These are phyloP conservation scores for Schizothorax lantsangensis DNA, from an alignment of 2,797 vertebrate genomes.

Conservation along the genomic window DNA sequence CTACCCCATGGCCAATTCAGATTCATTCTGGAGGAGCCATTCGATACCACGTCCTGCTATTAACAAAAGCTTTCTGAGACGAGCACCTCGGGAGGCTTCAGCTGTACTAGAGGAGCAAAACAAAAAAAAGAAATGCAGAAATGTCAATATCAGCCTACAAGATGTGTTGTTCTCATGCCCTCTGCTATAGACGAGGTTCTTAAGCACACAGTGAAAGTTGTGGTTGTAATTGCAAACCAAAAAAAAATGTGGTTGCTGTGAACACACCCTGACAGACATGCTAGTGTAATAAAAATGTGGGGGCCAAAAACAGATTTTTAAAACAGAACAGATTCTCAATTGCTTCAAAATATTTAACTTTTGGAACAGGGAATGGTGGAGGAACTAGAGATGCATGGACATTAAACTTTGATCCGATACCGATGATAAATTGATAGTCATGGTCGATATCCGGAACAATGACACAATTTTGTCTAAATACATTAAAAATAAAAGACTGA, in stretches of 20 bases:
- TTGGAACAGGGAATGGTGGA: background rate
- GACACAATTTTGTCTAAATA: background rate
- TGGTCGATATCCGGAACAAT: background rate
- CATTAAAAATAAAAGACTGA: background rate
- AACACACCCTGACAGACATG: slow-evolving; percentile 3
- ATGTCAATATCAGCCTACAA: slow-evolving; percentile 26
- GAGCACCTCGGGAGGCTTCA: slow-evolving; percentile 43
- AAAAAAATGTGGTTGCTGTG: background rate
- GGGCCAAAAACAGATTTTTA: background rate
- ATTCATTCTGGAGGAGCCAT: slow-evolving; percentile 50
- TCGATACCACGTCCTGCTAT: slow-evolving; percentile 49
- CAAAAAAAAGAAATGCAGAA: slow-evolving; percentile 2
- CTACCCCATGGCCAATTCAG: slow-evolving; percentile 42
- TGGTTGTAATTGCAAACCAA: background rate
- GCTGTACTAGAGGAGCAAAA: slow-evolving; percentile 17
- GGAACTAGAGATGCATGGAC: background rate
- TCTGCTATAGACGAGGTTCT: background rate
- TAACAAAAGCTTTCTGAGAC: slow-evolving; percentile 49
- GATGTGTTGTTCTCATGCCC: background rate
- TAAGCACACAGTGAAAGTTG: slow-evolving; percentile 18
- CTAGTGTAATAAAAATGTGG: background rate
- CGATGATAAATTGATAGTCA: background rate
- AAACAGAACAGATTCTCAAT: background rate
- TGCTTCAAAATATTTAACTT: background rate
- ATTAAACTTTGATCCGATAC: background rate